Base-by-base conservation (phyloP, 1,140 invertebrate genomes). In the Apis laboriosa region DNA sequence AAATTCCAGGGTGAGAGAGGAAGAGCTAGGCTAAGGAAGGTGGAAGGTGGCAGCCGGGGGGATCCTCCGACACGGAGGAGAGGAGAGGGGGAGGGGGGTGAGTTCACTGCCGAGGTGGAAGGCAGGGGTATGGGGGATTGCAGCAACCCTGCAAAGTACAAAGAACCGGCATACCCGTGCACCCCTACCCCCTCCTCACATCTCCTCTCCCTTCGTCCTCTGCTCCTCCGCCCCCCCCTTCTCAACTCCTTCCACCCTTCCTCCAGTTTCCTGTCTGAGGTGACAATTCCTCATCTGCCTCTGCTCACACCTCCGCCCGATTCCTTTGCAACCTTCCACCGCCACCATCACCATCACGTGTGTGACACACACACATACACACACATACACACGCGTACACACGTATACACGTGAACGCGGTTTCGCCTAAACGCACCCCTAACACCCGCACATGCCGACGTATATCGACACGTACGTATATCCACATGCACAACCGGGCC, bases 241-340 rank as follows among this genome's bases (percentile, higher is more conserved):
- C 24, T 70, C 51, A 24, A 56, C 17, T 28, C 72, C 74, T 58
- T 70, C 79, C 66, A 78, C 76, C 82, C 76, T 70, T 63, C 43
- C 56, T 28, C 55, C 80, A 51, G 60, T 86, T 81, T 80, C 34
- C 34, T 75, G 80, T 84, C 84, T 86, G 86, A 91, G 91, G 92
- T 92, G 92, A 92, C 92, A 92, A 92, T 92, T 92, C 89, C 88
- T 92, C 92, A 92, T 92, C 90, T 90, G 86, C 90, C 89, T 89
- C 84, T 86, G 83, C 88, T 85, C 89, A 86, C 90, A 85, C 90
- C 88, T 86, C 84, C 85, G 71, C 82, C 80, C 87, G 89, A 92
- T 90, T 92, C 89, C 88, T 90, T 90, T 84, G 80, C 85, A 86
- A 60, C 80, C 83, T 81, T 74, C 83, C 71, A 49, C 53, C 77